phyloP scores from a whole-genome alignment of 2,113 vertebrate species.

The Apaloderma vittatum region DNA sequence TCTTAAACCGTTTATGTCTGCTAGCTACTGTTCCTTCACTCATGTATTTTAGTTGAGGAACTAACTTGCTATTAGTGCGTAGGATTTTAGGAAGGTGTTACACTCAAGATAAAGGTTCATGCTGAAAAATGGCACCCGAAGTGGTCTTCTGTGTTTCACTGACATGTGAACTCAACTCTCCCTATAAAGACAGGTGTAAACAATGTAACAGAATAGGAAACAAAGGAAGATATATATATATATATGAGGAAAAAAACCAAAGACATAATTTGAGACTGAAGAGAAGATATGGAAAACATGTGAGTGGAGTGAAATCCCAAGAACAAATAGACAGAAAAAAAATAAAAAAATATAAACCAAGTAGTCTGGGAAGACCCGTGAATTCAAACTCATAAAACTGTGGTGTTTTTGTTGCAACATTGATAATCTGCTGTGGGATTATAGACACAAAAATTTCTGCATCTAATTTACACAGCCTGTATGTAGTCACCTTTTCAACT shows the following conservation, averaged over 20 bases:
- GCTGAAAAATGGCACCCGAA: neutral
- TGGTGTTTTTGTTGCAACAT: neutral
- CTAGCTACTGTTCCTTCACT: neutral
- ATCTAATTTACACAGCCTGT: neutral
- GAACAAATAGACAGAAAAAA: neutral
- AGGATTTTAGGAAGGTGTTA: neutral
- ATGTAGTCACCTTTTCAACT: neutral
- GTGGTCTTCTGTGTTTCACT: neutral
- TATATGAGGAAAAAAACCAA: neutral
- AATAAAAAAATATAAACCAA: neutral
- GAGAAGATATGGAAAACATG: neutral
- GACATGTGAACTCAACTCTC: rapidly evolving
- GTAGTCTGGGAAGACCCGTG: neutral
- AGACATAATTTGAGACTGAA: neutral
- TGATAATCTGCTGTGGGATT: neutral
- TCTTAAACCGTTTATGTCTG: neutral
- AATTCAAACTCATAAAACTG: neutral
- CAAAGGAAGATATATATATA: neutral
- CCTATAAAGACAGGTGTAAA: neutral
- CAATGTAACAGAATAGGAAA: neutral
- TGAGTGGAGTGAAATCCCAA: neutral
- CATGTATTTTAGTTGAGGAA: neutral
- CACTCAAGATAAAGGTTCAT: neutral
- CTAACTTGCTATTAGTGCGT: rapidly evolving
- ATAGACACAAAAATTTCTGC: neutral